Evolutionary conservation across 2,113 vertebrate species (phyloP), one percentile per base, ranked within the genome.

Genomic region (Heterotis niloticus): DNA sequence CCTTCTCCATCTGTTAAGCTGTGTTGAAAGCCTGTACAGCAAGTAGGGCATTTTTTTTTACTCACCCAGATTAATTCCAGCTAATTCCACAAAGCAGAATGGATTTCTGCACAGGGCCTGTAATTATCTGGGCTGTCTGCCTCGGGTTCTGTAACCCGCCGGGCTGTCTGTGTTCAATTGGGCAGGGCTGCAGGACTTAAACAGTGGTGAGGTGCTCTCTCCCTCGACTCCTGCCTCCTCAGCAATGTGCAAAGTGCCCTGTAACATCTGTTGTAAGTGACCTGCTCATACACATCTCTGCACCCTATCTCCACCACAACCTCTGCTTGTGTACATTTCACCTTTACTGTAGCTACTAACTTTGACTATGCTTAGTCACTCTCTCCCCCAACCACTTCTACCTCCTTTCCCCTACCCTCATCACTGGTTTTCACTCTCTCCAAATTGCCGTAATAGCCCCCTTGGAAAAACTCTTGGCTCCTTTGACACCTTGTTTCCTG

Each of bases 261-360:
- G 90, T 92, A 87, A 88, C 83, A 90, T 94, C 85, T 94, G 89
- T 91, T 92, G 89, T 93, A 94, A 94, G 90, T 94, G 89, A 86
- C 80, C n/a, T 84, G 78, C 84, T 84, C 78, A 78, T 16, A 14
- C 84, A 77, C 83, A 83, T 81, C 83, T 84, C 76, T 64, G 79
- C 80, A n/a, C 81, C 71, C 68, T 54, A 20, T 26, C 56, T 10
- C 70, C 81, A 0, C 78, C 20, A 73, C 34, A 71, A 57, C 20
- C 67, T 18, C 59, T 0, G 51, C 75, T n/a, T 57, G 29, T 71
- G 66, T 29, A 28, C 18, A 17, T 86, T 86, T 78, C 87, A 81
- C 78, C 82, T 51, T 80, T 89, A 88, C 89, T 92, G 34, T 44
- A 44, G 7, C 90, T 92, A 88, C 82, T 82, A 77, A 67, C 86